Conservation (phyloP, 2,113 vertebrate genomes). For the Trematocara nigrifrons region DNA sequence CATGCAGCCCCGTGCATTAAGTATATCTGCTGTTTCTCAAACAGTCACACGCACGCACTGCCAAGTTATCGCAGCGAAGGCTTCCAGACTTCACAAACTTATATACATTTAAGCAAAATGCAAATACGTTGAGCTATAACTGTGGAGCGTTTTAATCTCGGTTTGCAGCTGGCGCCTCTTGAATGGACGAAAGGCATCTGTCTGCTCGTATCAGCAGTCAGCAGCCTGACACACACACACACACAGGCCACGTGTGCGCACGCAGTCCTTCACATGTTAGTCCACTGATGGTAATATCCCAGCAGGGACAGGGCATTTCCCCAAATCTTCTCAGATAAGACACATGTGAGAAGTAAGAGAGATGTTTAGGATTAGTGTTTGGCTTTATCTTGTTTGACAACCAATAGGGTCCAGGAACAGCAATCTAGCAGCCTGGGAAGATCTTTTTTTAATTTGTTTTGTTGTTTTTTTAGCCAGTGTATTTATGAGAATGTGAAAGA, state of each 20-base stretch:
- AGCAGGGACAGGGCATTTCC: neutral
- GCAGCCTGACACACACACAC: constrained; percentile 4
- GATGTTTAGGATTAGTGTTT: neutral
- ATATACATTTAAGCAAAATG: neutral
- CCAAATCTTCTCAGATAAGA: neutral
- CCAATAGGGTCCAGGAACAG: rapidly evolving
- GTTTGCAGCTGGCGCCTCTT: constrained; percentile 48
- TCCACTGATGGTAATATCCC: constrained; percentile 10
- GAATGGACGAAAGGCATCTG: constrained; percentile 44
- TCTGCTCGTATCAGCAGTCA: constrained; percentile 8
- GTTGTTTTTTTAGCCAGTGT: neutral
- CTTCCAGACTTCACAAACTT: neutral
- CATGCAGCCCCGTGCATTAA: neutral
- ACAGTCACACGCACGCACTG: neutral
- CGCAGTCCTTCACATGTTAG: constrained; percentile 1
- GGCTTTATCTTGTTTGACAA: neutral
- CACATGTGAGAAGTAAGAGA: neutral
- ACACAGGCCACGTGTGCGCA: constrained; percentile 6
- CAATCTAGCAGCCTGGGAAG: neutral
- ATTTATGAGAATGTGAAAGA: neutral
- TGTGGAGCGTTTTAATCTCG: constrained; percentile 36
- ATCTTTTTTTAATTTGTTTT: rapidly evolving
- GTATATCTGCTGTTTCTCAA: neutral
- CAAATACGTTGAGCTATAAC: neutral
- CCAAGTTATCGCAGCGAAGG: neutral